Percentiles rank a stretch among this genome's conserved stretches.
Conservation (phyloP, 2,797 vertebrate genomes). For the Tachyglossus aculeatus region DNA sequence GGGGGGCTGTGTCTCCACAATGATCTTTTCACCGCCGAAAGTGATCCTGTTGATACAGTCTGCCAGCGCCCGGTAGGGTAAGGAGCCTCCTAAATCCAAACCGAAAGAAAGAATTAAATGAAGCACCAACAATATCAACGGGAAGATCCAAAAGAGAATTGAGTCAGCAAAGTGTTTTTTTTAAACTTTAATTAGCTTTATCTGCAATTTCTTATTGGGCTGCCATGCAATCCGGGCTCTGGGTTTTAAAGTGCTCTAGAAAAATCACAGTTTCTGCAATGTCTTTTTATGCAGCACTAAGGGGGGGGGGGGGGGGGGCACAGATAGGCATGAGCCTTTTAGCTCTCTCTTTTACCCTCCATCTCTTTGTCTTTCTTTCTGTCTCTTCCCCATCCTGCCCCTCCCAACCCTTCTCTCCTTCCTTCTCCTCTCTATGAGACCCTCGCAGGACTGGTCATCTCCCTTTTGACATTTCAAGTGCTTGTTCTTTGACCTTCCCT, state of each 20-base stretch:
- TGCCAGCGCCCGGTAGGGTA: conserved; percentile 45
- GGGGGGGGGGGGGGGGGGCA: neutral
- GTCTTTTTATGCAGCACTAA: neutral
- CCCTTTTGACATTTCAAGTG: conserved; percentile 34
- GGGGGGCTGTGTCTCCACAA: conserved; percentile 14
- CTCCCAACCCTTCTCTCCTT: conserved; percentile 2
- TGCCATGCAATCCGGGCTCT: conserved; percentile 30
- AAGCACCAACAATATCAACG: conserved; percentile 63
- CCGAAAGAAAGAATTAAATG: neutral
- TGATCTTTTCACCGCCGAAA: conserved; percentile 53
- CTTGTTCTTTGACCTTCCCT: neutral
- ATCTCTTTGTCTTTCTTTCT: too few relatives aligned
- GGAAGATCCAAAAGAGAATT: conserved; percentile 43
- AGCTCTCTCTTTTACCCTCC: too few relatives aligned
- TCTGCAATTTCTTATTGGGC: conserved; percentile 38
- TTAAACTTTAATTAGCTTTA: conserved; percentile 49
- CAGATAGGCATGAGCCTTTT: neutral
- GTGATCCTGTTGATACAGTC: conserved; percentile 23
- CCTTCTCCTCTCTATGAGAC: neutral
- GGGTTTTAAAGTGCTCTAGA: conserved; percentile 51
- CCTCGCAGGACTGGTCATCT: neutral
- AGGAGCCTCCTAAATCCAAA: conserved; percentile 33
- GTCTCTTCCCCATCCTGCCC: too few relatives aligned
- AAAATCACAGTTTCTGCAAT: conserved; percentile 33
- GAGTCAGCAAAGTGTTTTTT: conserved; percentile 70